A percentile compares a stretch with the other conserved stretches of the same genome.
These are phyloP conservation scores for Sitta carolinensis DNA, from an alignment of 2,797 vertebrate species.

Conservation along the genomic window DNA sequence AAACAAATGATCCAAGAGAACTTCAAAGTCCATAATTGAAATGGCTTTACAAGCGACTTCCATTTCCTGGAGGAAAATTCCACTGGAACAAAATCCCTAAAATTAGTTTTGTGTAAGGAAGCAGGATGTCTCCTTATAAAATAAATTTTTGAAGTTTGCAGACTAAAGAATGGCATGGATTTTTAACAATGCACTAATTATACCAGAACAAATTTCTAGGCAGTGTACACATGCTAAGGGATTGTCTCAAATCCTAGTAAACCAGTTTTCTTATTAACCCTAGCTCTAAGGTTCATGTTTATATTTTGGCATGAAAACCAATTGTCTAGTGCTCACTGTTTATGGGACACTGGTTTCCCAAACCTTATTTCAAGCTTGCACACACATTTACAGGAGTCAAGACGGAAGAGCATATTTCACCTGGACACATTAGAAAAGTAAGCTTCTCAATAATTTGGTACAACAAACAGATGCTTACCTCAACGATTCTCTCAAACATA, in stretches of 20 bases:
- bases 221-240: neutral
- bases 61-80: neutral
- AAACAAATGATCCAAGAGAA: neutral
- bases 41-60: neutral
- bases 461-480: constrained; percentile 77
- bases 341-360: neutral
- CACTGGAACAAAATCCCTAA: neutral
- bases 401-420: constrained; percentile 81
- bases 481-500: constrained; percentile 94
- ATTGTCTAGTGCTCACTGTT: neutral
- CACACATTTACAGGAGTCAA: constrained; percentile 85
- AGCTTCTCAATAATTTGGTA: neutral
- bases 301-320: neutral
- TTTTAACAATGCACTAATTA: neutral
- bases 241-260: neutral
- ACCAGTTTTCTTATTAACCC: neutral
- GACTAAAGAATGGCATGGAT: neutral
- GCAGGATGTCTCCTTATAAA: neutral
- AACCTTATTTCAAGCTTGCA: constrained; percentile 82
- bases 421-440: constrained; percentile 60
- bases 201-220: neutral
- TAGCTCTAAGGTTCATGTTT: neutral
- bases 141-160: neutral
- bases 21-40: neutral
- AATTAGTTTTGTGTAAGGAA: neutral